A percentile compares a stretch with the other conserved stretches of the same genome.
Conservation (phyloP, 2,888 invertebrate genomes). For the Melikaiella ostensackeni region DNA sequence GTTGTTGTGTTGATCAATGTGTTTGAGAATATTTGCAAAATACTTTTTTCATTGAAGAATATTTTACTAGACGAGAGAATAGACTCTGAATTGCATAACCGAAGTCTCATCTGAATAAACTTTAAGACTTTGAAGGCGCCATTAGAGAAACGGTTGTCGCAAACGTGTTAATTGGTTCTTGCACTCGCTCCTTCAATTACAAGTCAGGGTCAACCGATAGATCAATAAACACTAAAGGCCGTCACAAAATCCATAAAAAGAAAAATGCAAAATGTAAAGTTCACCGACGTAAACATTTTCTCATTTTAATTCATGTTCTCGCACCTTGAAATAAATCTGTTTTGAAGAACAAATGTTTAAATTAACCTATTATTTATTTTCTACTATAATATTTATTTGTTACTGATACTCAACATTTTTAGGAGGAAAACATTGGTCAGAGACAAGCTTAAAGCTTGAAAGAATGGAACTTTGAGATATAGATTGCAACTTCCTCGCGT, state of each 20-base stretch:
- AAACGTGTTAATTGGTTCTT: slow-evolving; percentile 36
- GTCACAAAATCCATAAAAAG: slow-evolving; percentile 20
- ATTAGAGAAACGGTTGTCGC: slow-evolving; percentile 29
- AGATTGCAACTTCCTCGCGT: not conserved
- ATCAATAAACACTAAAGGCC: slow-evolving; percentile 35
- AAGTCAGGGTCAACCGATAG: slow-evolving; percentile 30
- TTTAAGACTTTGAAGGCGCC: slow-evolving; percentile 30
- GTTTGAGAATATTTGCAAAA: not conserved
- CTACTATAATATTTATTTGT: not conserved
- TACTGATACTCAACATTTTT: not conserved
- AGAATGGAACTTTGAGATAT: not conserved
- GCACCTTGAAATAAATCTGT: not conserved
- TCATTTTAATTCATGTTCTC: not conserved
- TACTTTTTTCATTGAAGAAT: not conserved
- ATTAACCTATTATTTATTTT: not conserved
- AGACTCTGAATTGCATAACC: slow-evolving; percentile 17
- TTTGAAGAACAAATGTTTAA: not conserved
- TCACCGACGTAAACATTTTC: slow-evolving; percentile 6
- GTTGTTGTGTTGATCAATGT: no score
- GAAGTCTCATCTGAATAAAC: slow-evolving; percentile 14
- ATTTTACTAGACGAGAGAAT: not conserved
- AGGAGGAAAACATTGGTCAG: not conserved
- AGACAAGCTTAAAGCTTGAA: not conserved
- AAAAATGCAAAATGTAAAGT: slow-evolving; percentile 19
- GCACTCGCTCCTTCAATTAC: slow-evolving; percentile 34